A percentile compares a stretch with the other conserved stretches of the same genome.
phyloP scores from a whole-genome alignment of 2,797 vertebrate genomes.

The Hippopotamyrus pictus region DNA sequence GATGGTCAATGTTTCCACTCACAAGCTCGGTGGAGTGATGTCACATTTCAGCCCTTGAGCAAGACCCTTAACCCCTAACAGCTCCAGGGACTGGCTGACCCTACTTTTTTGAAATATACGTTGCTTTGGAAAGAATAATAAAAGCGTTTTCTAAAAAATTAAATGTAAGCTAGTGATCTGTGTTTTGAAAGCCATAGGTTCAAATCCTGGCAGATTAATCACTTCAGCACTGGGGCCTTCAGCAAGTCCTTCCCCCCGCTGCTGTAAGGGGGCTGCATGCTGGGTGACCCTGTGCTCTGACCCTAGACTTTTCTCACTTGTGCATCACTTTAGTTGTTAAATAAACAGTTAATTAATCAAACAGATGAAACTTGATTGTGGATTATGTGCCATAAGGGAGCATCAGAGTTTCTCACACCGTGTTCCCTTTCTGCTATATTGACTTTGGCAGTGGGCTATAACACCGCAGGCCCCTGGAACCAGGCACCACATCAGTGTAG shows the following conservation, averaged over 20 bases:
- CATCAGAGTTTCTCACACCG: neutral
- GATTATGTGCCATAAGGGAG: neutral
- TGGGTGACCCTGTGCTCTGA: neutral
- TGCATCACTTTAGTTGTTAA: neutral
- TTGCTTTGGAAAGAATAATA: neutral
- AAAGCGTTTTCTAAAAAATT: neutral
- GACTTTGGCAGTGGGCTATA: slow-evolving; percentile 2
- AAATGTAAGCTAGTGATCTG: neutral
- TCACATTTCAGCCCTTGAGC: neutral
- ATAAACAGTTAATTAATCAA: neutral
- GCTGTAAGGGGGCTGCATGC: neutral
- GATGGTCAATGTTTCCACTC: neutral
- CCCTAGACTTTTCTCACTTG: neutral
- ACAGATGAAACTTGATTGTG: neutral
- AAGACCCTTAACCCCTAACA: neutral
- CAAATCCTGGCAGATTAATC: neutral
- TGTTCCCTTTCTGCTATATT: neutral
- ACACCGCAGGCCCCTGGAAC: neutral
- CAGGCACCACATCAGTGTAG: neutral
- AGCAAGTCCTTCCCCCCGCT: neutral
- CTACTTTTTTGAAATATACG: neutral
- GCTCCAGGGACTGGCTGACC: neutral
- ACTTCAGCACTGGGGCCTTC: neutral
- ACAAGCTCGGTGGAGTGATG: neutral
- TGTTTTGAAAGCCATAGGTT: neutral